A percentile compares a stretch with the other conserved stretches of the same genome.
Evolutionary conservation across 2,888 invertebrate species (phyloP).

Genomic region (Dermolepida albohirtum): DNA sequence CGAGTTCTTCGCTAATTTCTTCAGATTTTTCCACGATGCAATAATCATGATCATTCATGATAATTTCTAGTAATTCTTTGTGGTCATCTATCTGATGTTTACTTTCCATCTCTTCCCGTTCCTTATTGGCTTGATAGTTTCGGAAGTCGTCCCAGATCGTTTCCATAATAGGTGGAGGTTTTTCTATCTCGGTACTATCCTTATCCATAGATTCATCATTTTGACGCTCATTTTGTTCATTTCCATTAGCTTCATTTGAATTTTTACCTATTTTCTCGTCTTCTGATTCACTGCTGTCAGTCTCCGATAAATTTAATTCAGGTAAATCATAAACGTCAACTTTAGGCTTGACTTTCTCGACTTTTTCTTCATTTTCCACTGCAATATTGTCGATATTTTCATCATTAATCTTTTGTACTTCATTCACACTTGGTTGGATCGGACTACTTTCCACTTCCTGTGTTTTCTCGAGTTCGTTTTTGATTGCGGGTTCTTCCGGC

Average conservation of each 20-base stretch:
- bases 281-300: constrained; percentile 80
- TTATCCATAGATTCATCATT: constrained; percentile 24
- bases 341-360: constrained; percentile 62
- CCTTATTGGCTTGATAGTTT: constrained; percentile 78
- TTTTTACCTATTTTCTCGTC: constrained; percentile 54
- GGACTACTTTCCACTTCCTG: constrained; percentile 52
- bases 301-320: constrained; percentile 85
- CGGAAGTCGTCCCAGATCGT: constrained; percentile 84
- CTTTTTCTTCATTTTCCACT: constrained; percentile 59
- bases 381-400: constrained; percentile 58
- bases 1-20: constrained; percentile 49
- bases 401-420: constrained; percentile 53
- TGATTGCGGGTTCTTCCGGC: constrained; percentile 49
- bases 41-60: constrained; percentile 79
- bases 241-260: constrained; percentile 15
- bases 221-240: constrained; percentile 7
- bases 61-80: constrained; percentile 51
- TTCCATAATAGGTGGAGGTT: constrained; percentile 74
- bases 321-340: constrained; percentile 80
- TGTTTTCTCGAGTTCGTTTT: constrained; percentile 45
- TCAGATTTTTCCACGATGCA: constrained; percentile 66
- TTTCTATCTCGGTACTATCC: constrained; percentile 63
- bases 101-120: constrained; percentile 58
- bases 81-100: constrained; percentile 22
- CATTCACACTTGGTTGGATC: constrained; percentile 39